A percentile compares a stretch with the other conserved stretches of the same genome.
phyloP scores from a whole-genome alignment of 2,113 vertebrate genomes.

The Brachyistius frenatus region DNA sequence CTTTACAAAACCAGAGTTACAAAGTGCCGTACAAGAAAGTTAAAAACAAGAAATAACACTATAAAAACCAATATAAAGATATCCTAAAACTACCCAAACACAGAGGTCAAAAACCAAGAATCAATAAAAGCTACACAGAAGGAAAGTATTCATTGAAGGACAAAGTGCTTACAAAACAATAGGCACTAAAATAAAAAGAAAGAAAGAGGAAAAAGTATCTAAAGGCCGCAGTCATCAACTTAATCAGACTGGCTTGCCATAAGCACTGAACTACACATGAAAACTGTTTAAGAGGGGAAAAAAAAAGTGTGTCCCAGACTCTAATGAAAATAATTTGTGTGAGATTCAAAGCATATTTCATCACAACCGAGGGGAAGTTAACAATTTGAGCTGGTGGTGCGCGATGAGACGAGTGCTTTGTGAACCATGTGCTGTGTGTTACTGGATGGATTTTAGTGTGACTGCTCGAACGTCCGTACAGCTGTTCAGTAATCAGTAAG shows the following conservation, averaged over 20 bases:
- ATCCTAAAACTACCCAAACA: too few relatives aligned
- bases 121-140: too few relatives aligned
- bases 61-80: too few relatives aligned
- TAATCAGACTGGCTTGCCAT: not conserved
- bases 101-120: too few relatives aligned
- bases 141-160: too few relatives aligned
- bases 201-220: not conserved
- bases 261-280: too few relatives aligned
- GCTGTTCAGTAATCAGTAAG: not conserved
- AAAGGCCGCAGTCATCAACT: not conserved
- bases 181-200: conserved; percentile 7
- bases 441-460: not conserved
- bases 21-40: too few relatives aligned
- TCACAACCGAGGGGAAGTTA: not conserved
- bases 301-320: not conserved
- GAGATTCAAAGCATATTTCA: not conserved
- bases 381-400: not conserved
- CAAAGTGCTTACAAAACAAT: too few relatives aligned
- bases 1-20: too few relatives aligned
- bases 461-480: not conserved
- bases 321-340: not conserved
- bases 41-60: too few relatives aligned
- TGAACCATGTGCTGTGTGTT: conserved; percentile 5
- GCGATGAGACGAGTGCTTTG: not conserved
- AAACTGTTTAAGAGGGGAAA: too few relatives aligned